Evolutionary conservation across 2,888 invertebrate species (phyloP), one percentile per base, ranked within the genome.

Genomic region (Euplagia quadripunctaria): DNA sequence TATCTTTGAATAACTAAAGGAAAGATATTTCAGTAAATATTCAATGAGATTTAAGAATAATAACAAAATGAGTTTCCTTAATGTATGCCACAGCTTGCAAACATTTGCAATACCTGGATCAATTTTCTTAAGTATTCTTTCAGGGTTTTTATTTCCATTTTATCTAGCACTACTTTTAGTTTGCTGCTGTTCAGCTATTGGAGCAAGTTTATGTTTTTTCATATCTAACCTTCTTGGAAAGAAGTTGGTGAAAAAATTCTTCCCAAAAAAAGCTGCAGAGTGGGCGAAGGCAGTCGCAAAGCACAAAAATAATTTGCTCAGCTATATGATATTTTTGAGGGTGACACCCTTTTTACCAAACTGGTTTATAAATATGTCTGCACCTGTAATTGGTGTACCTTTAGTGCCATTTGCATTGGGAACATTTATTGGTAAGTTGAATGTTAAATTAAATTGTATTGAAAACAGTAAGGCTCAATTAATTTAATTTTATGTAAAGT

Each of bases 41-140:
- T 58, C 58, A 58, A 58, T 11, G 8, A 55, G n/a, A 46, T 46
- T 46, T 46, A 8, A 46, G 43, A 46, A 46, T 46, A 9, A 12
- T 61, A 61, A 61, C 31, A 31, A 31, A 31, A 69, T 49, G 12
- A 43, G 71, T 82, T 86, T 90, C 92, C 93, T 94, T 91, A 88
- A 93, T 86, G 66, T 16, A 42, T 64, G 31, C 82, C 83, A 86
- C 95, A 99, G 99, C 94, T 97, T 99, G 89, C 99, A 99, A 97
- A 99, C 99, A 78, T 99, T 99, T 96, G 99, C 99, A 88, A 99
- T 99, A 96, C 99, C 99, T 79, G 99, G 99, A 81, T 99, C 99
- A 20, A 97, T 99, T 89, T 99, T 99, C 91, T 96, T 99, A 72
- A 99, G 99, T 80, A 99, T 99, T 86, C 96, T 99, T 71, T 99